phyloP scores from a whole-genome alignment of 2,113 vertebrate species.

The Colinus virginianus region DNA sequence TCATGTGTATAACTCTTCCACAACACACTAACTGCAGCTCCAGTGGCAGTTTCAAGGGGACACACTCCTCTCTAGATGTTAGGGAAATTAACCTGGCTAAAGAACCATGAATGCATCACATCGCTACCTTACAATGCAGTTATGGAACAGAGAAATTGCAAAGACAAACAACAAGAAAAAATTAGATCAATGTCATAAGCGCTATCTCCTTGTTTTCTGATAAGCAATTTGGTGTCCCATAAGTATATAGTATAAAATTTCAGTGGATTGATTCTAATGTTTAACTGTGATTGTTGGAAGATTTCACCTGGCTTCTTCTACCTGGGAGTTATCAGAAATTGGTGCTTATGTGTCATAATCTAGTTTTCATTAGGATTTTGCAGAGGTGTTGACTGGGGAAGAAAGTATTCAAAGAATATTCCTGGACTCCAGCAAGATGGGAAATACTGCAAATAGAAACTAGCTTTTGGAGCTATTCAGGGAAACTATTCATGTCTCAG shows the following conservation, averaged over 20 bases:
- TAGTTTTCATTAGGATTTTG: background rate
- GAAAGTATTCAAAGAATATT: background rate
- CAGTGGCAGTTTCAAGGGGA: background rate
- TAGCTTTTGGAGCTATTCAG: background rate
- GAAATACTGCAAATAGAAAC: background rate
- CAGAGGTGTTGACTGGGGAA: background rate
- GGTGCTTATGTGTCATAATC: background rate
- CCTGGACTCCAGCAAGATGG: background rate
- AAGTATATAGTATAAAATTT: background rate
- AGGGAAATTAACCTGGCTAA: background rate
- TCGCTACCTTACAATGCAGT: background rate
- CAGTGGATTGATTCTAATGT: fast-evolving
- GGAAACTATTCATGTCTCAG: background rate
- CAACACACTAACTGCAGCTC: fast-evolving
- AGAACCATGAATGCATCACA: background rate
- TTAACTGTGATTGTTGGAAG: background rate
- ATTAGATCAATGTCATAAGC: background rate
- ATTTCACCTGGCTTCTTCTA: fast-evolving
- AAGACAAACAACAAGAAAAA: background rate
- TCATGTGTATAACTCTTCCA: background rate
- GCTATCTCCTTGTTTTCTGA: background rate
- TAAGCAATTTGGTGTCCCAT: fast-evolving
- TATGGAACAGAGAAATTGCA: background rate
- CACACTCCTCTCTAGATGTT: background rate
- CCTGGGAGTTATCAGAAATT: fast-evolving